phyloP scores from a whole-genome alignment of 2,113 vertebrate species.

The Capra hircus region DNA sequence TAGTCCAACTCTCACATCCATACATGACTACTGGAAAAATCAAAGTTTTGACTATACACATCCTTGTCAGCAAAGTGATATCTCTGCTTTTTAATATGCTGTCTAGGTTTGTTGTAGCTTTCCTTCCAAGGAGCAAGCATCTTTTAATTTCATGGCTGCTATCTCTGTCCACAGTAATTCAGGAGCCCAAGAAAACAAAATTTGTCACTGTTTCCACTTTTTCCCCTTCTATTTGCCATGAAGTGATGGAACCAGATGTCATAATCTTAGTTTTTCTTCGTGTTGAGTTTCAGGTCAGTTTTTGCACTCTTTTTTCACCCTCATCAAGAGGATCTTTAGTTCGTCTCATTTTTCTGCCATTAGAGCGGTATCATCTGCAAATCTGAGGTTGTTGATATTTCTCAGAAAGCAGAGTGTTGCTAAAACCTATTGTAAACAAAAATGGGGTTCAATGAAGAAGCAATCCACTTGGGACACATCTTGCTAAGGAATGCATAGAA shows the following conservation, averaged over 20 bases:
- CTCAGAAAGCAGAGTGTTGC: neutral
- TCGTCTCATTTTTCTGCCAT: neutral
- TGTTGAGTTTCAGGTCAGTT: neutral
- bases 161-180: neutral
- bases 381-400: neutral
- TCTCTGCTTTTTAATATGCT: neutral
- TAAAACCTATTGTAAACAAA: neutral
- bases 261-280: neutral
- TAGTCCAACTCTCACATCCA: neutral
- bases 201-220: neutral
- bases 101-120: neutral
- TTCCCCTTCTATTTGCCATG: neutral
- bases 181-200: neutral
- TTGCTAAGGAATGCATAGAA: neutral
- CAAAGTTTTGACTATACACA: neutral
- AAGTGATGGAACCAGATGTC: neutral
- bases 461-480: neutral
- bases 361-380: neutral
- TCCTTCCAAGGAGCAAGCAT: neutral
- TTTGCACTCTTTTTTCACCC: neutral
- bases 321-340: neutral
- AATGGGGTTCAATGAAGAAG: neutral
- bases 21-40: neutral
- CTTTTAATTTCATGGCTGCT: neutral
- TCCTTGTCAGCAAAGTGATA: neutral